Evolutionary conservation across 1,140 invertebrate species (phyloP).

Genomic region (Zaprionus inermis): DNA sequence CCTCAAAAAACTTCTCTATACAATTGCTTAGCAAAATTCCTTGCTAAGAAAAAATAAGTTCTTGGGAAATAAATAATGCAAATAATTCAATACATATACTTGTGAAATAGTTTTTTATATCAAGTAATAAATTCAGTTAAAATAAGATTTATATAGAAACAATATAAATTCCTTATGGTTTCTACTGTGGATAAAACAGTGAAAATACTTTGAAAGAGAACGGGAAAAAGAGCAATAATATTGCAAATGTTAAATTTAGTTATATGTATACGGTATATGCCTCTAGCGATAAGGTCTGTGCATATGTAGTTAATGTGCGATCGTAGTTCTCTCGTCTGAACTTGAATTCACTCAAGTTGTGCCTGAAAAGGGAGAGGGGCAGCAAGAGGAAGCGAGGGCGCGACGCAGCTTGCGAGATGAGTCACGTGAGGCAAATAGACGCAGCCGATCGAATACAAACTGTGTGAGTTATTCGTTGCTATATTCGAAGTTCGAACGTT

Average conservation of each 20-base stretch:
- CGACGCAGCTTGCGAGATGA: constrained; percentile 19
- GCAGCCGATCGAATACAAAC: constrained; percentile 13
- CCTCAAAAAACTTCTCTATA: too few relatives aligned
- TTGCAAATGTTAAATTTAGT: background rate
- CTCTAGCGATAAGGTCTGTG: background rate
- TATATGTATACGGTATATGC: background rate
- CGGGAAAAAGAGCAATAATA: background rate
- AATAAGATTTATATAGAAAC: background rate
- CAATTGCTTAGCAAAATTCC: too few relatives aligned
- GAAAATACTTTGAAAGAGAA: background rate
- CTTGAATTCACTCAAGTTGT: background rate
- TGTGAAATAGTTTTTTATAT: background rate
- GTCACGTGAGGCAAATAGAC: constrained; percentile 51
- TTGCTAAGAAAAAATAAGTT: too few relatives aligned
- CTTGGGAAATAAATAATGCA: too few relatives aligned
- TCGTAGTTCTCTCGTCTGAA: background rate
- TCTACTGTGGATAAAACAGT: background rate
- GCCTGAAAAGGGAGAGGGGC: background rate
- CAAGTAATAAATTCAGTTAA: background rate
- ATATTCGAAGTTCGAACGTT: constrained; percentile 28
- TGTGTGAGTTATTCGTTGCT: background rate
- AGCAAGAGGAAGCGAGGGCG: too few relatives aligned
- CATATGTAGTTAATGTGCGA: background rate
- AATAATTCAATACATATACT: too few relatives aligned
- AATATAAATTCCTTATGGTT: background rate